Conservation (phyloP, 2,888 invertebrate genomes). For the Cyclophora punctaria region DNA sequence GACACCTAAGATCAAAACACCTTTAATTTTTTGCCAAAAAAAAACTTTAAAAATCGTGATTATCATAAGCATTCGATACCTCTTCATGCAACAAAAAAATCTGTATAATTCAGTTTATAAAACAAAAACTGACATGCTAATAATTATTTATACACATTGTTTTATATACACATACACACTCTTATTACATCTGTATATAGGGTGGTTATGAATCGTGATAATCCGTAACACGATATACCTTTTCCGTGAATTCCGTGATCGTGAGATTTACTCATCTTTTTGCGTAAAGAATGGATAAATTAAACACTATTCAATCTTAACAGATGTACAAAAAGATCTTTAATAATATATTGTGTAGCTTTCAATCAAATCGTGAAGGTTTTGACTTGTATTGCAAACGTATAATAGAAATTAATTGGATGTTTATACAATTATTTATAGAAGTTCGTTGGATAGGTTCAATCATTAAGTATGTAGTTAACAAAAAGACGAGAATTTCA, state of each 20-base stretch:
- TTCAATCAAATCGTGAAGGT: too few relatives aligned
- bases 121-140: constrained; percentile 40
- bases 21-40: background rate
- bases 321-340: too few relatives aligned
- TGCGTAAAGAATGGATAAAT: constrained; percentile 30
- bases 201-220: constrained; percentile 31
- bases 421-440: too few relatives aligned
- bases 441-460: too few relatives aligned
- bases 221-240: constrained; percentile 45
- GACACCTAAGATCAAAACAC: too few relatives aligned
- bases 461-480: too few relatives aligned
- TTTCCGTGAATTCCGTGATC: constrained; percentile 45
- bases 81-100: constrained; percentile 21
- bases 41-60: constrained; percentile 18
- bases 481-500: too few relatives aligned
- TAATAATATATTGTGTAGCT: too few relatives aligned
- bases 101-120: constrained; percentile 19
- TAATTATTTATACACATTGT: constrained; percentile 22
- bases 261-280: constrained; percentile 35
- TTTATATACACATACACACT: constrained; percentile 10
- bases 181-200: constrained; percentile 7
- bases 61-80: constrained; percentile 11
- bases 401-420: too few relatives aligned
- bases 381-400: too few relatives aligned
- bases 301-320: constrained; percentile 25